A percentile compares a stretch with the other conserved stretches of the same genome.
These are phyloP conservation scores for Rhopalosiphum padi DNA, from an alignment of 1,140 invertebrate genomes.

Conservation along the genomic window DNA sequence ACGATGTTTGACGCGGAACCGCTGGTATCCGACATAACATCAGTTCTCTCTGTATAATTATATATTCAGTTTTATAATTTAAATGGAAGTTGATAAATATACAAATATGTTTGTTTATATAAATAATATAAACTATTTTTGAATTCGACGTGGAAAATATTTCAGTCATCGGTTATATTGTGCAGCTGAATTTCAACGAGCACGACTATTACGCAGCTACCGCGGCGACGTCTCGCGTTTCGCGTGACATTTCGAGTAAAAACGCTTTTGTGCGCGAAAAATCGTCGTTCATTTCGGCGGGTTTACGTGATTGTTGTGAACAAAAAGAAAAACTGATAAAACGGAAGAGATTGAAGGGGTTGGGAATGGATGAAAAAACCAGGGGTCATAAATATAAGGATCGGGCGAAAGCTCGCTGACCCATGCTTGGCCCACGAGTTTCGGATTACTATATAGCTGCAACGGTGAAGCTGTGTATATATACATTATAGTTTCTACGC, in stretches of 20 bases:
- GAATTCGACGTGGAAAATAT: neutral
- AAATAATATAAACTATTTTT: slow-evolving; percentile 4
- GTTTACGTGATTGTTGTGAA: slow-evolving; percentile 9
- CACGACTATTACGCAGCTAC: neutral
- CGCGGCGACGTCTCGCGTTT: neutral
- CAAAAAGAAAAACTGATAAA: neutral
- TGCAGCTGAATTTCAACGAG: neutral
- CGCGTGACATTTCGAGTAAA: neutral
- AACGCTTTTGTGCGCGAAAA: neutral
- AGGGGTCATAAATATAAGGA: slow-evolving; percentile 27
- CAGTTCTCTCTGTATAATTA: neutral
- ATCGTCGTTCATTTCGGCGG: neutral
- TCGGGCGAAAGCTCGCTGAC: slow-evolving; percentile 49
- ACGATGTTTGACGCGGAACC: neutral
- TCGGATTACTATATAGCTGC: slow-evolving; percentile 34
- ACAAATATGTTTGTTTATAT: neutral
- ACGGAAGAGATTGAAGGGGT: neutral
- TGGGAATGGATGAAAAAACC: neutral
- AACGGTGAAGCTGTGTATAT: neutral
- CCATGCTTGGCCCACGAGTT: slow-evolving; percentile 30
- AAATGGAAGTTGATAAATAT: neutral
- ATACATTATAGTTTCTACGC: neutral
- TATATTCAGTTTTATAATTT: neutral
- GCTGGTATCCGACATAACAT: neutral
- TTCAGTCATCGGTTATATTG: neutral